phyloP scores from a whole-genome alignment of 2,113 vertebrate species.

The Gambusia holbrooki region DNA sequence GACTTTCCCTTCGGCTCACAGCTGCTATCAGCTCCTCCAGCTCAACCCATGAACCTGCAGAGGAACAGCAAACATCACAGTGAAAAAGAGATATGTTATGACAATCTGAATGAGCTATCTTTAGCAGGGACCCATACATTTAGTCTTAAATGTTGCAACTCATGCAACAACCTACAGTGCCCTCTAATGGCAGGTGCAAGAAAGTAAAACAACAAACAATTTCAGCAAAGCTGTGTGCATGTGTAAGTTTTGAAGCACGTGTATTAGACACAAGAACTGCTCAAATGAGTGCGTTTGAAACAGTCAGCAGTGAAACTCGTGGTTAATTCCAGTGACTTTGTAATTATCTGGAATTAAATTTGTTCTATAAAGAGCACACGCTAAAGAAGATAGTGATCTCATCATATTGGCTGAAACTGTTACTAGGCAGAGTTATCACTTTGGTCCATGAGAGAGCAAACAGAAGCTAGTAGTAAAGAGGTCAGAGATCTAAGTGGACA shows the following conservation, averaged over 20 bases:
- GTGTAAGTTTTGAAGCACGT: background rate
- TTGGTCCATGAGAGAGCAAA: background rate
- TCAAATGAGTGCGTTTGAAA: background rate
- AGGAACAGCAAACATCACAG: background rate
- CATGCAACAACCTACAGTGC: background rate
- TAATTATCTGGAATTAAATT: background rate
- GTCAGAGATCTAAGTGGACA: background rate
- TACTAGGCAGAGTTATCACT: background rate
- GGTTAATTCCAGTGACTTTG: background rate
- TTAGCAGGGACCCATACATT: background rate
- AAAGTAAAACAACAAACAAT: background rate
- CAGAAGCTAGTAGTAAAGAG: background rate
- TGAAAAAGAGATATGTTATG: no score
- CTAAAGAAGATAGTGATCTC: background rate
- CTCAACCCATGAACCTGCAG: slow-evolving; percentile 79
- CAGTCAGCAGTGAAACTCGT: background rate
- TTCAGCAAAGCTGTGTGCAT: background rate
- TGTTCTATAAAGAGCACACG: background rate
- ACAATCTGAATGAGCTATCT: background rate
- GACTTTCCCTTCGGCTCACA: slow-evolving; percentile 69
- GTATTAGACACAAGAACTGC: no score
- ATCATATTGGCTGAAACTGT: background rate
- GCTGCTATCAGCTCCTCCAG: slow-evolving; percentile 75
- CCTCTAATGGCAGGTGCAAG: background rate
- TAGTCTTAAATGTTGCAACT: background rate